Base-by-base conservation (phyloP, 2,113 vertebrate genomes). In the Antechinus stuartii region DNA sequence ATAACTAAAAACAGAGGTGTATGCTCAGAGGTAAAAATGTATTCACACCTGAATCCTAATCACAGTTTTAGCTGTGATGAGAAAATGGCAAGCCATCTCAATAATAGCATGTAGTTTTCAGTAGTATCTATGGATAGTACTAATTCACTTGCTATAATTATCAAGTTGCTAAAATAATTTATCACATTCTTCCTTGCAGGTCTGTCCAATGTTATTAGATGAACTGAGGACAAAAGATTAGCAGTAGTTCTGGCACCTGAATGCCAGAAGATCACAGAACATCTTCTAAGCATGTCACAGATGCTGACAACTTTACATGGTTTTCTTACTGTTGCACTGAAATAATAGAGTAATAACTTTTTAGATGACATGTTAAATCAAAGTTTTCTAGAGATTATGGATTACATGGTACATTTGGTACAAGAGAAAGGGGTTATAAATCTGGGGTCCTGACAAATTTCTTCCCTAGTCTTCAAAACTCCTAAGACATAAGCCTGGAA, bases 331-430 rank as follows among this genome's bases (percentile, higher is more conserved):
- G 24, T 16, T 55, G 54, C 92, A 91, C 26, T 97, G 93, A 95
- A 98, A 97, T 96, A 97, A 97, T 97, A 94, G 49, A 97, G 92
- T 95, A 97, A 97, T 98, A 98, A 98, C 97, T 98, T 98, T 95
- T 97, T 98, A 98, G 98, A 98, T 98, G 96, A 98, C 96, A 98
- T 97, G 96, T 96, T 98, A 98, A 98, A 98, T 98, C 96, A 97
- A 98, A 98, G 98, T 98, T 99, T 98, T 98, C 98, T 98, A 98
- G 98, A 96, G 98, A 98, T 98, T 98, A 98, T 84, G 0, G 8
- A 98, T 98, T 98, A 98, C 98, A 99, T 94, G 98, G 98, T 97
- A 96, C 94, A 95, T 98, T 97, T 98, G 94, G 91, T 97, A 96
- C n/a, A 98, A 98, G 98, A 92, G 98, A 95, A 97, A 96, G 91